Conservation (phyloP, 1,140 invertebrate species). For the Euglossa dilemma region DNA sequence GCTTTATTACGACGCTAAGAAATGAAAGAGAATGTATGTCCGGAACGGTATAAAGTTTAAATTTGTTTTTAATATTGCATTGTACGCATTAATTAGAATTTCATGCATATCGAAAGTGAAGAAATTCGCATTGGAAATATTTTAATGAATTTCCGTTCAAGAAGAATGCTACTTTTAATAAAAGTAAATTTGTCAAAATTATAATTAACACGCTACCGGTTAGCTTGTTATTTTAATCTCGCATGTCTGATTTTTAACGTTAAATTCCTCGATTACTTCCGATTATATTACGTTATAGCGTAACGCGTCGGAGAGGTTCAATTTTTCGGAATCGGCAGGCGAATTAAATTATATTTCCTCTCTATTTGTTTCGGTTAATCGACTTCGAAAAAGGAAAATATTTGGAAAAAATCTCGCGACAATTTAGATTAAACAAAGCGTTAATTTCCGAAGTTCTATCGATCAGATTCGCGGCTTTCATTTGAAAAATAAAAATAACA, state of each 20-base stretch:
- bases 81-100: neutral
- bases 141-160: neutral
- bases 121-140: neutral
- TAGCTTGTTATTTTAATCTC: neutral
- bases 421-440: neutral
- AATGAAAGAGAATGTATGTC: too few species aligned
- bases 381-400: neutral
- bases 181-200: neutral
- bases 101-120: neutral
- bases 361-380: neutral
- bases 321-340: neutral
- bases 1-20: too few species aligned
- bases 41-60: neutral
- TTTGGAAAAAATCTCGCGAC: neutral
- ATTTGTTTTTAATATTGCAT: neutral
- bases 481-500: too few species aligned
- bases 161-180: neutral
- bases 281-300: neutral
- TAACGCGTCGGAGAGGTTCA: neutral
- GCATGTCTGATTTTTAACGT: too few species aligned
- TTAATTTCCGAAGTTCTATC: too few species aligned
- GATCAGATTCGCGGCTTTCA: too few species aligned
- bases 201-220: neutral
- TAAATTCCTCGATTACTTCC: neutral
- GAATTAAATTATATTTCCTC: neutral